Conservation (phyloP, 1,140 invertebrate species). For the Hirudo medicinalis region DNA sequence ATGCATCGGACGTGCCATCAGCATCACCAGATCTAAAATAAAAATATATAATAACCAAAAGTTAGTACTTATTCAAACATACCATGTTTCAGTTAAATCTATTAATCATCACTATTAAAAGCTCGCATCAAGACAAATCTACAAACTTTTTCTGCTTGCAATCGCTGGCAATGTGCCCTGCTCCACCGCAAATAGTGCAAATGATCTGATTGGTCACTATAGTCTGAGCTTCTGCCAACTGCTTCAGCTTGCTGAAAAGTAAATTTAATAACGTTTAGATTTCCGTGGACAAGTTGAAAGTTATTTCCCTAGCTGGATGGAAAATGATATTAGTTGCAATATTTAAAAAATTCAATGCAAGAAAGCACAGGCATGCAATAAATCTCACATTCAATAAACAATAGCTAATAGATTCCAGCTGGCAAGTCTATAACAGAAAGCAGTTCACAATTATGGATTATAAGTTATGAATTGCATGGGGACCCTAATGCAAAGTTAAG, state of each 20-base stretch:
- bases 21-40: neutral
- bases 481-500: neutral
- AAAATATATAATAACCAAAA: neutral
- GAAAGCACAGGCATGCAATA: neutral
- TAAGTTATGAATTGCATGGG: neutral
- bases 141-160: constrained; percentile 51
- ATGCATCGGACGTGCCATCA: neutral
- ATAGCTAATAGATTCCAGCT: constrained; percentile 5
- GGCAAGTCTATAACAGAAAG: neutral
- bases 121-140: neutral
- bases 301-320: neutral
- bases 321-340: neutral
- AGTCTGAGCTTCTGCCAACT: constrained; percentile 89
- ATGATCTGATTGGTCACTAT: constrained; percentile 96
- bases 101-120: neutral
- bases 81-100: neutral
- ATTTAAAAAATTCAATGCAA: neutral
- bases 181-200: constrained; percentile 89
- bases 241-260: constrained; percentile 53
- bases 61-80: neutral
- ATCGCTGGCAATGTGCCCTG: constrained; percentile 92
- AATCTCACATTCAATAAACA: constrained; percentile 1
- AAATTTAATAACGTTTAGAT: neutral
- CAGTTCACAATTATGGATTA: neutral
- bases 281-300: constrained; percentile 7